Base-by-base conservation (phyloP, 2,113 vertebrate genomes). In the Mirounga angustirostris region DNA sequence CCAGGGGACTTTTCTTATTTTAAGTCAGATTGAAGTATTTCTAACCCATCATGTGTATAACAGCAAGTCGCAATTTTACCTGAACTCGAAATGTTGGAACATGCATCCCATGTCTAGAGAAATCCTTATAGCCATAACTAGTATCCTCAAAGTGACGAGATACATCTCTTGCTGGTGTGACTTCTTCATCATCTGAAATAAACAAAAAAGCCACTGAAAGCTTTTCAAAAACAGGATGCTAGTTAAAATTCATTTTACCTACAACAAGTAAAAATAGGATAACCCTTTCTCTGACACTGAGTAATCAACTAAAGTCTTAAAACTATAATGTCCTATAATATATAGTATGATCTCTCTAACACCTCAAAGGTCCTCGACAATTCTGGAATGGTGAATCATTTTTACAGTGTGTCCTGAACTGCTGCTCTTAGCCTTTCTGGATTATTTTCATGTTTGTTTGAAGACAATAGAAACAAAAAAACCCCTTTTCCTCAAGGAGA, bases 71-170 rank as follows among this genome's bases (percentile, higher is more conserved):
- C 30, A 67, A 86, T 93, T 83, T 97, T 99, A 99, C 99, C 99
- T 99, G 99, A 30, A 98, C 99, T 95, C 99, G 99, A 96, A 99
- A 99, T 0, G 99, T 99, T 97, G 99, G 99, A 83, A 99, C 99
- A 0, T 99, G 99, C 98, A 99, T 99, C 58, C 99, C 99, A 0
- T 99, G 99, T 85, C 99, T 99, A 96, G 99, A 99, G 98, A 99
- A 99, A 98, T 99, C 99, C 96, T 99, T 99, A 98, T 99, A 99
- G 92, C 99, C 99, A 8, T 99, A 99, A 98, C 99, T 99, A 94
- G 99, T 99, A 92, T 99, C 99, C 98, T 99, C 99, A 97, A 99
- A 99, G 98, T 99, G 99, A 40, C 99, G 99, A 74, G 99, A 99
- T 71, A 99, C 99, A 7, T 99, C 99, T 97, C 99, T 99, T 59